A percentile compares a stretch with the other conserved stretches of the same genome.
Evolutionary conservation across 2,113 vertebrate genomes (phyloP).

Genomic region (Mus pahari): DNA sequence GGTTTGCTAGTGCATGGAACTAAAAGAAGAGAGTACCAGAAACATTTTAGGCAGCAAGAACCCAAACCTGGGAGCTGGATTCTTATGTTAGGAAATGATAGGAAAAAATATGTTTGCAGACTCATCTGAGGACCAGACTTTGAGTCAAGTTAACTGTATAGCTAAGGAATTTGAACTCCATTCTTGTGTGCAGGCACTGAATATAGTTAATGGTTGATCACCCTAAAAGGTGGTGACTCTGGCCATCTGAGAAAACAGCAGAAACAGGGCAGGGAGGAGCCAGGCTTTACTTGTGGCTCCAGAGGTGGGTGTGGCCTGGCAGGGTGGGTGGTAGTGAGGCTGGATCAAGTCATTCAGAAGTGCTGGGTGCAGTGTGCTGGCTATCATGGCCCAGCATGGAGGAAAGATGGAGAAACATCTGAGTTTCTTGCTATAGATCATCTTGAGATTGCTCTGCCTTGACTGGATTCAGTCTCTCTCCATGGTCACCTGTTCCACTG

Average conservation of each 20-base stretch:
- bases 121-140: background rate
- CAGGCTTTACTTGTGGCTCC: background rate
- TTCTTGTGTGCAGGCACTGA: background rate
- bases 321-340: background rate
- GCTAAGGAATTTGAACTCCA: conserved; percentile 20
- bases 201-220: background rate
- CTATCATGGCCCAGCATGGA: background rate
- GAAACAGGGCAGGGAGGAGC: background rate
- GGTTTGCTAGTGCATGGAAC: background rate
- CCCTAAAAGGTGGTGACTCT: background rate
- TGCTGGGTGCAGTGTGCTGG: background rate
- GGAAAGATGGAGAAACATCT: background rate
- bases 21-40: background rate
- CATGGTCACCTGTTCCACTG: background rate
- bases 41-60: background rate
- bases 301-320: background rate
- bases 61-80: background rate
- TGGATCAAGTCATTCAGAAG: background rate
- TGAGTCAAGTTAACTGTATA: background rate
- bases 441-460: background rate
- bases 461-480: background rate
- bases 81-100: background rate
- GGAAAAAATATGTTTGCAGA: background rate
- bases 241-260: background rate
- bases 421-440: background rate